Evolutionary conservation across 2,888 invertebrate genomes (phyloP), one percentile per base, ranked within the genome.

Genomic region (Euplexia lucipara): DNA sequence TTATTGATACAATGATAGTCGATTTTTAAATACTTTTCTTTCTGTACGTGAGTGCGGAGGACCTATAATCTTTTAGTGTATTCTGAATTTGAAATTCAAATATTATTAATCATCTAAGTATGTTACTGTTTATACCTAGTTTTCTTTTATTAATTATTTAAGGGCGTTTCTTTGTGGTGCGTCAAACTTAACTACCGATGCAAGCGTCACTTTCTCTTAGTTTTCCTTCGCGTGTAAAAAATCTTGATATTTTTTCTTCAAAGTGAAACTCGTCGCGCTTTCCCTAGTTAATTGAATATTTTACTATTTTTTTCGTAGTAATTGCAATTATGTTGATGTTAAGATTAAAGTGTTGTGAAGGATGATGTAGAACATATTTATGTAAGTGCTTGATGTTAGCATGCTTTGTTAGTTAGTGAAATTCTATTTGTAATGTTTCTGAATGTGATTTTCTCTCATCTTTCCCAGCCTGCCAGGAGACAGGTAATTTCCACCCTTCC

Each of bases 391-490:
- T 84, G 80, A 65, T 83, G 70, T 84, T 85, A 82, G 95, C 94
- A 94, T 94, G 94, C 86, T 88, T 90, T 86, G 86, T 89, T 91
- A 85, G 83, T 82, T 91, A 91, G 92, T 90, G 82, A 91, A 88
- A 92, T 88, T 93, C 86, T 90, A 92, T 88, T 89, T 90, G 93
- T 94, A 92, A 91, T 93, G 91, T 92, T 92, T 95, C 95, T 95
- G 95, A 95, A 95, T 95, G 95, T 95, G 94, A 92, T 93, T 92
- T 95, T 95, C 93, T 95, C 92, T 95, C 91, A 87, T 95, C 95
- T 95, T 95, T 83, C 94, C 85, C 95, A 95, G 95, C 95, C 95
- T 95, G 95, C 95, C 95, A 95, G 95, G 95, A 95, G 88, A 92
- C 95, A 95, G 95, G 95, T 95, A 95, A 95, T 81, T 72, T 83